Conservation (phyloP, 2,113 vertebrate species). For the Stigmatopora argus region DNA sequence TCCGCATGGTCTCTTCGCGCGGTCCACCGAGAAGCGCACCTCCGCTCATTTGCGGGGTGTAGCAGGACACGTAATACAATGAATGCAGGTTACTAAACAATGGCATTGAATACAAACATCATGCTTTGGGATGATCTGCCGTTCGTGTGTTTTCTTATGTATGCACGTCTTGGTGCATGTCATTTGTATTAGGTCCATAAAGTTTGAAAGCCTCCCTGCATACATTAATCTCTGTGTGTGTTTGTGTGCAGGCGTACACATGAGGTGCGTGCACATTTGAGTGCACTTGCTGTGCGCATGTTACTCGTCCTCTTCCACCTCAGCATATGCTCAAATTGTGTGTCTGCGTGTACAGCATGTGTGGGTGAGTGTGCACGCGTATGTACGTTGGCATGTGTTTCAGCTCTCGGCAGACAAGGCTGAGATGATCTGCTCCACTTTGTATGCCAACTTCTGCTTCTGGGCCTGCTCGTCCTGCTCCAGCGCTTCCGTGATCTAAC, state of each 20-base stretch:
- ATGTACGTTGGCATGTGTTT: constrained; percentile 48
- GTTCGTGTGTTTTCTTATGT: constrained; percentile 36
- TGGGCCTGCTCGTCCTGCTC: constrained; percentile 90
- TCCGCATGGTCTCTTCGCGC: constrained; percentile 37
- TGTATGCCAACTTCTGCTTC: constrained; percentile 85
- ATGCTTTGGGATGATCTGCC: constrained; percentile 50
- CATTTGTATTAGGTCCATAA: constrained; percentile 47
- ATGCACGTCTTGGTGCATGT: constrained; percentile 40
- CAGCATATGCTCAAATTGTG: constrained; percentile 1
- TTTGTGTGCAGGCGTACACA: constrained; percentile 11
- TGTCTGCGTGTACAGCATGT: constrained; percentile 1
- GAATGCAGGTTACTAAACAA: constrained; percentile 42
- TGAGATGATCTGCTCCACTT: constrained; percentile 85
- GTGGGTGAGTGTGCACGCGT: constrained; percentile 4
- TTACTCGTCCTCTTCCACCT: constrained; percentile 9
- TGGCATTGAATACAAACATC: constrained; percentile 46
- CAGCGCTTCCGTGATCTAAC: constrained; percentile 83
- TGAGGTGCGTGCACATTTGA: constrained; percentile 12
- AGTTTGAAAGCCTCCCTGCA: constrained; percentile 15
- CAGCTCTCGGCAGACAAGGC: constrained; percentile 91
- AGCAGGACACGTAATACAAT: constrained; percentile 24
- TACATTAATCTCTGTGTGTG: constrained; percentile 4
- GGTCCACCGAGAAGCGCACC: background rate
- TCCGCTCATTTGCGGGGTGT: constrained; percentile 8
- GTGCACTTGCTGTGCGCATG: constrained; percentile 7